phyloP scores from a whole-genome alignment of 2,888 invertebrate species.

The Punctoribates punctum region DNA sequence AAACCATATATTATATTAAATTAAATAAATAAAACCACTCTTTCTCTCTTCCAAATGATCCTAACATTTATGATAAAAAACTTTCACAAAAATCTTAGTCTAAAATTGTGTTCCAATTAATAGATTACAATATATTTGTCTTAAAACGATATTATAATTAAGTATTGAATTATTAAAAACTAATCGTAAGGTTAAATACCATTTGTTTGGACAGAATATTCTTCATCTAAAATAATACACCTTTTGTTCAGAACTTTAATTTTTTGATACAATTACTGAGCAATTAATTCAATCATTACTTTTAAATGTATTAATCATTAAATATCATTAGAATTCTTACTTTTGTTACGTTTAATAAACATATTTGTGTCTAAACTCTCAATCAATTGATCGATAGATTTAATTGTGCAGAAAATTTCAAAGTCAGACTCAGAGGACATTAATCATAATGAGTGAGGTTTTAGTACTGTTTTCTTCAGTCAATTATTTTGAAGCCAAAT shows the following conservation, averaged over 20 bases:
- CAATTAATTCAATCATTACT: slow-evolving; percentile 12
- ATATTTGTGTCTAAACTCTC: neutral
- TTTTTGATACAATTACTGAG: slow-evolving; percentile 11
- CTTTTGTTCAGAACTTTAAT: neutral
- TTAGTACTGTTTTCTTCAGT: neutral
- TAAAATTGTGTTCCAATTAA: neutral
- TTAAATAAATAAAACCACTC: slow-evolving; percentile 1
- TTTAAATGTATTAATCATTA: neutral
- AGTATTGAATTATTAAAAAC: neutral
- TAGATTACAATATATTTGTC: neutral
- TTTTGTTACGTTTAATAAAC: neutral
- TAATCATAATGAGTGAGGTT: neutral
- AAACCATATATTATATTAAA: no score
- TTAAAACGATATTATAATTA: neutral
- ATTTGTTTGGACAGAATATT: slow-evolving; percentile 7
- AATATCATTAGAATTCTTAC: no score
- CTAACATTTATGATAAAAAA: neutral
- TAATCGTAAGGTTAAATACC: neutral
- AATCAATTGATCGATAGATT: neutral
- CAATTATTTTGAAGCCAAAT: neutral
- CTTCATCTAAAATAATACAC: neutral
- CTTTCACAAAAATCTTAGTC: neutral
- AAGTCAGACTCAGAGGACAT: neutral
- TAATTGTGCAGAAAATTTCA: slow-evolving; percentile 8
- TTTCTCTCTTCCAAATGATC: neutral